Percentiles rank a stretch among this genome's conserved stretches.
phyloP scores from a whole-genome alignment of 1,140 invertebrate species.

The Anastrepha obliqua region DNA sequence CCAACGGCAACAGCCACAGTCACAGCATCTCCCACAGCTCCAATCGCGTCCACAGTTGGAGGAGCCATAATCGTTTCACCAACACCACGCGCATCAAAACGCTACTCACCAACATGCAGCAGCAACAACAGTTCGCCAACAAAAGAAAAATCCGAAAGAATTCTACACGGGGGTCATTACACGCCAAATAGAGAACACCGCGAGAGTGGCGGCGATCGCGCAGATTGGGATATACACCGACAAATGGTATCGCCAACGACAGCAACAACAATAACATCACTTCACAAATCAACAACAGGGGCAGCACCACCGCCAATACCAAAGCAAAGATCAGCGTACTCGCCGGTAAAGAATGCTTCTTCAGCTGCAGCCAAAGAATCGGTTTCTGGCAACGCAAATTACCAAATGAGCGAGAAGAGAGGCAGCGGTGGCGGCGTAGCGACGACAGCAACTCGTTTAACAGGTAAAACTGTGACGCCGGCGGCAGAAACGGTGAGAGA shows the following conservation, averaged over 20 bases:
- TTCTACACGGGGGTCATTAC: conserved; percentile 71
- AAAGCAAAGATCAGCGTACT: conserved; percentile 73
- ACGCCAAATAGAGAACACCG: conserved; percentile 58
- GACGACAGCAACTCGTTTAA: conserved; percentile 55
- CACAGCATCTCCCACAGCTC: conserved; percentile 34
- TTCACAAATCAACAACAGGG: conserved; percentile 2
- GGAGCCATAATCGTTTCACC: conserved; percentile 3
- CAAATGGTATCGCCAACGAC: conserved; percentile 52
- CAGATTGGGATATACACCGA: conserved; percentile 38
- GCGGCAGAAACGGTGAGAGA: conserved; percentile 57
- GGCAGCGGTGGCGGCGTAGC: not conserved
- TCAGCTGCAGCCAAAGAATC: conserved; percentile 46
- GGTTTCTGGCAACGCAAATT: not conserved
- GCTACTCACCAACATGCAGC: conserved; percentile 9
- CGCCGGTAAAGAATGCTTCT: conserved; percentile 56
- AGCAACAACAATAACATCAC: conserved; percentile 26
- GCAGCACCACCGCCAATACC: conserved; percentile 64
- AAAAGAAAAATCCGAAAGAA: conserved; percentile 73
- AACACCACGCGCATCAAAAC: conserved; percentile 38
- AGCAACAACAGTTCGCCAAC: conserved; percentile 60
- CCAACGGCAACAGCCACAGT: conserved; percentile 13
- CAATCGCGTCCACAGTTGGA: not conserved
- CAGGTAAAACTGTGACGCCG: conserved; percentile 53
- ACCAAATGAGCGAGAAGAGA: not conserved
- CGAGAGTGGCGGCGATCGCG: conserved; percentile 7